Evolutionary conservation across 2,888 invertebrate species (phyloP).

Genomic region (Bedellia somnulentella): DNA sequence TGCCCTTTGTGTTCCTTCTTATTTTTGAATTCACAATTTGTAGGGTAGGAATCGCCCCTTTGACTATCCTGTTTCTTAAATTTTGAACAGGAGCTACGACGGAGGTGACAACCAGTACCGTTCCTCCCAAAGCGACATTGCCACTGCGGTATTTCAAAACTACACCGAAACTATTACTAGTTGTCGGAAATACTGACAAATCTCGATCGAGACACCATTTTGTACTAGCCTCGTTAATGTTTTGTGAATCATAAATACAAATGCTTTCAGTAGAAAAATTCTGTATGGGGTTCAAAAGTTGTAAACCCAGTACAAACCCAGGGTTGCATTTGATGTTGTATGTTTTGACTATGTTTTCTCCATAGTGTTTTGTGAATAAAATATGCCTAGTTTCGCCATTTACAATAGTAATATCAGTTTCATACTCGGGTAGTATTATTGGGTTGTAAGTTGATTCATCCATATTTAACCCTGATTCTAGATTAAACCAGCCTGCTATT

Average conservation of each 20-base stretch:
- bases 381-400: slow-evolving; percentile 80
- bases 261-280: slow-evolving; percentile 86
- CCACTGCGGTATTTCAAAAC: slow-evolving; percentile 82
- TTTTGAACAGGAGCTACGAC: slow-evolving; percentile 74
- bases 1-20: slow-evolving; percentile 77
- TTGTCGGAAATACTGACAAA: slow-evolving; percentile 85
- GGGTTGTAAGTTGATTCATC: slow-evolving; percentile 75
- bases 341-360: slow-evolving; percentile 57
- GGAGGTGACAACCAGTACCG: slow-evolving; percentile 76
- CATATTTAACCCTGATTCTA: slow-evolving; percentile 66
- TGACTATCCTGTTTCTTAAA: slow-evolving; percentile 71
- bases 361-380: slow-evolving; percentile 69
- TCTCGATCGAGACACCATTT: slow-evolving; percentile 82
- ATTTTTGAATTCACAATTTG: slow-evolving; percentile 73
- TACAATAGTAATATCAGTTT: slow-evolving; percentile 63
- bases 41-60: slow-evolving; percentile 79
- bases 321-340: slow-evolving; percentile 73
- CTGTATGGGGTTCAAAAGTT: slow-evolving; percentile 87
- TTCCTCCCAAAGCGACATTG: slow-evolving; percentile 74
- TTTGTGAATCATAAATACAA: slow-evolving; percentile 74
- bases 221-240: slow-evolving; percentile 64
- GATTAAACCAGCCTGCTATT: slow-evolving; percentile 88
- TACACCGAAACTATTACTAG: slow-evolving; percentile 81
- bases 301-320: slow-evolving; percentile 85
- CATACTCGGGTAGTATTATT: slow-evolving; percentile 68